Percentiles rank a stretch among this genome's conserved stretches.
These are phyloP conservation scores for Stichodactyla helianthus DNA, from an alignment of 64 coral and sea anemone species.

Conservation along the genomic window DNA sequence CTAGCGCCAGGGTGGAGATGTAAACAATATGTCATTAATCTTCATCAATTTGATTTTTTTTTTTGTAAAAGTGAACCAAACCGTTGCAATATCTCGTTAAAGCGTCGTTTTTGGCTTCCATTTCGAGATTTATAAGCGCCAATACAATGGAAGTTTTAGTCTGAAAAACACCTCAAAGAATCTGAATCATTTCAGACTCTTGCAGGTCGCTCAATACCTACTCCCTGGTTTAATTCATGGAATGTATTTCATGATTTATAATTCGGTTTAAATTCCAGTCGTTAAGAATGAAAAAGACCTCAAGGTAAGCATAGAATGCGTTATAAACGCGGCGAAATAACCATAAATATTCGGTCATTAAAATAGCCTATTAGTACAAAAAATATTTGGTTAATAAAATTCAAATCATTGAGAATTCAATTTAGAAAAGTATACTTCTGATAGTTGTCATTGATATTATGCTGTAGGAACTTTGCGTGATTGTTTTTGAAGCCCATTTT, in stretches of 20 bases:
- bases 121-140: background rate
- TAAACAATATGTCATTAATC: background rate
- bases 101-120: background rate
- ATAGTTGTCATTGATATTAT: no score
- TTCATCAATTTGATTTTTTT: background rate
- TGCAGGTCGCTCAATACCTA: no score
- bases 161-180: background rate
- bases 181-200: no score
- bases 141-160: background rate
- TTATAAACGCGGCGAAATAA: background rate
- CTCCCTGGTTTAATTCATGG: no score
- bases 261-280: background rate
- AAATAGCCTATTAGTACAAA: background rate
- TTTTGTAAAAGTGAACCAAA: background rate
- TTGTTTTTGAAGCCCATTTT: no score
- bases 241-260: background rate
- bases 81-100: background rate
- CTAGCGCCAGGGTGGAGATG: background rate
- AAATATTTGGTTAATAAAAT: background rate
- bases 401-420: no score
- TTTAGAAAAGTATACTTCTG: no score
- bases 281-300: background rate
- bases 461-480: no score
- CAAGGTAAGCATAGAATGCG: background rate
- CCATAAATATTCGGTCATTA: background rate